phyloP scores from a whole-genome alignment of 2,888 invertebrate species.

The Rhaphigaster nebulosa region DNA sequence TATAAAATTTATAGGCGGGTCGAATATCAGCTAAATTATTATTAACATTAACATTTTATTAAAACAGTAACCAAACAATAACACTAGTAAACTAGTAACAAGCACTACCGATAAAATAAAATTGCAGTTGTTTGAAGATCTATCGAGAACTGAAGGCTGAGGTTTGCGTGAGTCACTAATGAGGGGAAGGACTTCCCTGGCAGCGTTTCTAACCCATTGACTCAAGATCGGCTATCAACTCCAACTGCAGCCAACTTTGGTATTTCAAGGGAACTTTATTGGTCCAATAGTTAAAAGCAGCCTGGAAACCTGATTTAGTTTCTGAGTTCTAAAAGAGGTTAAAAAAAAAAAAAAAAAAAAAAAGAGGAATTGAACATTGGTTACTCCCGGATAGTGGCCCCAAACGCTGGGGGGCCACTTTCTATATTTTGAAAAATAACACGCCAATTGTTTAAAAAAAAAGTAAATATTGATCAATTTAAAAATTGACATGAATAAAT shows the following conservation, averaged over 20 bases:
- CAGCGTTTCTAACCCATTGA: background rate
- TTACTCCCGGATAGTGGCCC: no score
- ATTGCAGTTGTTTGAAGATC: background rate
- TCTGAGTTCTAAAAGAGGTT: background rate
- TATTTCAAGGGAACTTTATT: slow-evolving; percentile 18
- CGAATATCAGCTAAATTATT: background rate
- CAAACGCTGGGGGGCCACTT: no score
- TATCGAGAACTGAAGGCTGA: background rate
- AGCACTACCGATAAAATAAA: background rate
- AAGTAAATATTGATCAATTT: no score
- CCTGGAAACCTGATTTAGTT: background rate
- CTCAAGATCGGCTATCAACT: slow-evolving; percentile 1
- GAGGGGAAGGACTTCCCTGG: background rate
- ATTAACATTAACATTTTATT: background rate
- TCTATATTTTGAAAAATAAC: no score
- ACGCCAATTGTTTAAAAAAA: no score
- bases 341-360: background rate
- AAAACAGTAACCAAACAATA: background rate
- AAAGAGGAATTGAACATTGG: no score
- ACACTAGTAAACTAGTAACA: background rate
- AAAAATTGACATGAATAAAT: no score
- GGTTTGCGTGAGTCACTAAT: background rate
- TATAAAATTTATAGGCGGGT: background rate
- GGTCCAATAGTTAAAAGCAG: background rate
- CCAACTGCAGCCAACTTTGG: background rate